Evolutionary conservation across 1,140 invertebrate species (phyloP), one percentile per base, ranked within the genome.

Genomic region (Dinoponera quadriceps): DNA sequence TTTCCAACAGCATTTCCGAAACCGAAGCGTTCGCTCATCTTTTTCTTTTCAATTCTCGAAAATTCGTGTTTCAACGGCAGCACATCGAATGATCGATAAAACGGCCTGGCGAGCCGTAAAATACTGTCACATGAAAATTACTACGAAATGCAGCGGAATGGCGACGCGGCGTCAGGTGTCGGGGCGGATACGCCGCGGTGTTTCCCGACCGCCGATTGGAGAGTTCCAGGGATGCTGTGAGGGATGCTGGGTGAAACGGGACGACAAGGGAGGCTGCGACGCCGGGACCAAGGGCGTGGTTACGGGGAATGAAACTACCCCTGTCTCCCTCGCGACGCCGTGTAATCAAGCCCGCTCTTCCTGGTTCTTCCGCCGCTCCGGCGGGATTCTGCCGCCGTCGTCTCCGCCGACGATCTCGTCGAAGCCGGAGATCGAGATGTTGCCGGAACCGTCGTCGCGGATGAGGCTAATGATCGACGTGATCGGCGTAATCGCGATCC

Each of bases 381-480:
- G n/a, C n/a, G 66, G 80, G 85, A 65, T 78, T 85, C 81, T 86
- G 38, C 65, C 80, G 62, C 22, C 13, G 49, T 71, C 33, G 54
- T 22, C n/a, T 80, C 51, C 83, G 20, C 25, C 33, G 54, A 65
- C 72, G 75, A 78, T 69, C 75, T 63, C 33, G 82, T 57, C 74
- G 60, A 60, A 29, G 71, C 74, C 38, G 44, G 71, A 90, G 89
- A 91, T 91, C 89, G 73, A 90, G 89, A 91, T 92, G 86, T 92
- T 92, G 91, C 91, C 91, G 91, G 89, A 92, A 63, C 82, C 80
- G 83, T 66, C 88, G 85, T 72, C 75, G 90, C 33, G 63, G 73
- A 66, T 71, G 29, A 74, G 44, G 57, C 29, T 62, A 68, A 80
- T 18, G 11, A 57, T 20, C 63, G 33, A 27, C 20, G 29, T 44